Percentiles rank a stretch among this genome's conserved stretches.
These are phyloP conservation scores for Amiota minor DNA, from an alignment of 2,888 invertebrate species.

Conservation along the genomic window DNA sequence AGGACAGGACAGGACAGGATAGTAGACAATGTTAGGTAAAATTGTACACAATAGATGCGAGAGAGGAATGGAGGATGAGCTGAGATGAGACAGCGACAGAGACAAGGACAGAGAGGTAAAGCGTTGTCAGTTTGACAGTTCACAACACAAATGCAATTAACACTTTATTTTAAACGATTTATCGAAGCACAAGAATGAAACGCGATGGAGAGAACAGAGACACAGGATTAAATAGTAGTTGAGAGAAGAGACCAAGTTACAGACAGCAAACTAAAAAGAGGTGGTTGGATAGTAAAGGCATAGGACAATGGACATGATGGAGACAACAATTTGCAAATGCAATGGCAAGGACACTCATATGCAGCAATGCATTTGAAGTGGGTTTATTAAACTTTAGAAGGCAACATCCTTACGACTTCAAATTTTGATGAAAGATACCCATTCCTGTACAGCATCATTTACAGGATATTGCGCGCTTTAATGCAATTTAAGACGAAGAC, in stretches of 20 bases:
- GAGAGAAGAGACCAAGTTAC: constrained; percentile 43
- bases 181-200: constrained; percentile 41
- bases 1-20: no score
- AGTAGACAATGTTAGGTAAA: no score
- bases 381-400: constrained; percentile 5
- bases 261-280: no score
- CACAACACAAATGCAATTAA: constrained; percentile 67
- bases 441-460: constrained; percentile 16
- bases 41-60: no score
- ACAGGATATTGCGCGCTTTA: constrained; percentile 36
- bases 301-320: no score
- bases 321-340: no score
- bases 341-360: constrained; percentile 7
- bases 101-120: constrained; percentile 18
- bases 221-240: background rate
- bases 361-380: constrained; percentile 5
- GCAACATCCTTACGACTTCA: background rate
- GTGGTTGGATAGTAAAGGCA: no score
- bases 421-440: constrained; percentile 7
- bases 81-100: background rate
- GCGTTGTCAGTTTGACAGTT: constrained; percentile 61
- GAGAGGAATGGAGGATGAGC: no score
- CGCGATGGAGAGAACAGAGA: constrained; percentile 35
- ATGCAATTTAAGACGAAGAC: constrained; percentile 33
- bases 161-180: constrained; percentile 68